Evolutionary conservation across 2,888 invertebrate species (phyloP), one percentile per base, ranked within the genome.

Genomic region (Fragum fragum): DNA sequence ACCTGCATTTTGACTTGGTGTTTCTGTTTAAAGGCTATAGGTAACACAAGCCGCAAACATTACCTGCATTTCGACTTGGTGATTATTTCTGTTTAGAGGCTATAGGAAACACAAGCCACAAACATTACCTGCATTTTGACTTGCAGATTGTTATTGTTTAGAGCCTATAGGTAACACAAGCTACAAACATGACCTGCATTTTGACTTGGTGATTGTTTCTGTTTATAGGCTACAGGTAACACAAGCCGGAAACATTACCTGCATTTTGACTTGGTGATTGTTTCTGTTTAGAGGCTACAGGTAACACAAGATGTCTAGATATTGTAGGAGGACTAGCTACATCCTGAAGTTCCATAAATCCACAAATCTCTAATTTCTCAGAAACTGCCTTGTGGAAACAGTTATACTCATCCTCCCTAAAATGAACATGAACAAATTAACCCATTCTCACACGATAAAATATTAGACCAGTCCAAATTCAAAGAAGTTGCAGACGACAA

Each of bases 311-410:
- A 94, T 99, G 99, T 53, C 98, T 96, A 82, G 98, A 98, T 81
- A 98, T 95, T 1, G 98, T 97, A 92, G 98, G 97, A 1, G 99
- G 99, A 78, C 98, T 98, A 42, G 97, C 97, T 72, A 98, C 96
- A 93, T 99, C 98, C 2, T 96, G 96, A 11, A 98, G 96, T n/a
- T 97, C 96, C 71, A 99, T 95, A 93, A 98, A 99, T 0, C 99
- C 99, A 92, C 97, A 96, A 23, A 99, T 96, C 93, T 97, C 97
- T 73, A 99, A 95, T 71, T 96, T 96, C 79, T 96, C 96, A 0
- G 97, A 96, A 72, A 98, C 95, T 82, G 96, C 96, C 93, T 95
- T 96, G 78, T 95, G 96, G 83, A 95, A 95, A 79, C 93, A 95
- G 93, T 96, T 97, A 92, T 89, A 90, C 29, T 91, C 89, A 29